A percentile compares a stretch with the other conserved stretches of the same genome.
These are phyloP conservation scores for Ammodytes dubius DNA, from an alignment of 2,113 vertebrate genomes.

Conservation along the genomic window DNA sequence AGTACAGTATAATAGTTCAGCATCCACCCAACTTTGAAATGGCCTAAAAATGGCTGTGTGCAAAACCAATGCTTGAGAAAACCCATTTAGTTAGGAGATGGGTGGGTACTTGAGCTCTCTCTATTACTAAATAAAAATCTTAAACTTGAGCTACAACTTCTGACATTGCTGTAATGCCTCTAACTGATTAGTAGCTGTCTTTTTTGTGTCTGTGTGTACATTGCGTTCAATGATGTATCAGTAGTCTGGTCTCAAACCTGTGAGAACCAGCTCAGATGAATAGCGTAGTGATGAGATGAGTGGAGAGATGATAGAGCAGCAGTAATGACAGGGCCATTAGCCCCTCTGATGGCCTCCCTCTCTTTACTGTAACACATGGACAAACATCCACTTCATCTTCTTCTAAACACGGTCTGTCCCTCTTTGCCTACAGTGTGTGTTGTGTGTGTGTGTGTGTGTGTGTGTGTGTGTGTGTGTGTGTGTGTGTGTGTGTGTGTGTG, in stretches of 20 bases:
- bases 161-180: neutral
- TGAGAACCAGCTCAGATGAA: slow-evolving; percentile 69
- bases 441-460: no score
- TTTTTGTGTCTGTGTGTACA: neutral
- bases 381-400: slow-evolving; percentile 51
- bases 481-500: neutral
- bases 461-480: no score
- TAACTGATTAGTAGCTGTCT: neutral
- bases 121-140: neutral
- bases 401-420: neutral
- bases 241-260: neutral
- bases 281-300: slow-evolving; percentile 40
- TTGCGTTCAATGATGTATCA: neutral
- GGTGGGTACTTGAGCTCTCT: no score
- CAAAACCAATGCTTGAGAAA: neutral
- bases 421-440: neutral
- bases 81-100: neutral
- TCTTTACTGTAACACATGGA: slow-evolving; percentile 54
- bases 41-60: no score
- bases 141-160: neutral
- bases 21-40: no score
- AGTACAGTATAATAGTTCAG: neutral
- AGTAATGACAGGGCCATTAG: slow-evolving; percentile 78
- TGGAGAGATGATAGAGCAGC: slow-evolving; percentile 66
- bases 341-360: slow-evolving; percentile 48